Evolutionary conservation across 2,113 vertebrate species (phyloP).

Genomic region (Mobula birostris): DNA sequence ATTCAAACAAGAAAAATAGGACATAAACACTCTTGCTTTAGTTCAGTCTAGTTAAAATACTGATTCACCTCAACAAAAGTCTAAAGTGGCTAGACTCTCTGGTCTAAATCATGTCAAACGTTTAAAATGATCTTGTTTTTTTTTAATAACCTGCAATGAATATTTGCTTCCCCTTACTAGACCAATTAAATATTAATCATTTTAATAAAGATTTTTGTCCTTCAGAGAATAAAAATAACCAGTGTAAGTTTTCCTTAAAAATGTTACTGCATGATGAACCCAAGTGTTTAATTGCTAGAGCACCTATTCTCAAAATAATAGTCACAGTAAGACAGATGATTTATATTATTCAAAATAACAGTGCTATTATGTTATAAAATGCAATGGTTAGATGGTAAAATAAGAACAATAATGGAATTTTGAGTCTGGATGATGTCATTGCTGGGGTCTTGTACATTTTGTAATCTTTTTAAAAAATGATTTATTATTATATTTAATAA

Average conservation of each 20-base stretch:
- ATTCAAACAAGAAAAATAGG: not conserved
- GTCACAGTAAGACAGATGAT: not conserved
- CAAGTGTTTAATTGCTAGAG: not conserved
- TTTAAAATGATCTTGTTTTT: not conserved
- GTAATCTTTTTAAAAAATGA: not conserved
- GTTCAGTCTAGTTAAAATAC: not conserved
- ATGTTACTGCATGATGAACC: not conserved
- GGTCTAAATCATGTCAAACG: not conserved
- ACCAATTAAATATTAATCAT: not conserved
- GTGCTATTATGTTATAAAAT: not conserved
- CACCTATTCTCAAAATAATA: not conserved
- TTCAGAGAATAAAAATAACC: no score
- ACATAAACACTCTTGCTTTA: not conserved
- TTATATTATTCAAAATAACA: not conserved
- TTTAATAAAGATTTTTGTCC: not conserved
- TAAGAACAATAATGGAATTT: not conserved
- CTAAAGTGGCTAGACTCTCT: not conserved
- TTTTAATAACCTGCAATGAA: not conserved
- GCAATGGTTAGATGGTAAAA: not conserved
- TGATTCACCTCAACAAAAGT: not conserved
- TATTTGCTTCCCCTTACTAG: not conserved
- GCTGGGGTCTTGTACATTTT: not conserved
- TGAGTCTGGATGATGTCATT: not conserved
- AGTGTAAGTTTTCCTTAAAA: not conserved
- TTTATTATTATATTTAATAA: not conserved